Evolutionary conservation across 2,797 vertebrate species (phyloP), one percentile per base, ranked within the genome.

Genomic region (Euphonia xanthogaster): DNA sequence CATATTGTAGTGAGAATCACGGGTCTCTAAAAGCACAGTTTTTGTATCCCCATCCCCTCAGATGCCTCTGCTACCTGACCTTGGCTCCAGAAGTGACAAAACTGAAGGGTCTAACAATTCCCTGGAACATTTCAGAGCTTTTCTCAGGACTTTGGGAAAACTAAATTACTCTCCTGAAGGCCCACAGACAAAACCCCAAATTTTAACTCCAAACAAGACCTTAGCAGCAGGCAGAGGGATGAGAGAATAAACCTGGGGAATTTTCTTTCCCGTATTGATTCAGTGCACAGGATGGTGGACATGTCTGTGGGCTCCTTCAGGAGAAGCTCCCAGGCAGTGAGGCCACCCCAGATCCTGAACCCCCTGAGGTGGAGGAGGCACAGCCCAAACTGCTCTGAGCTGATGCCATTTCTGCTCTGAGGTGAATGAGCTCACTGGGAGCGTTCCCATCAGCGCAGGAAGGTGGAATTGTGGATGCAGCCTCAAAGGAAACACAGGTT

Each of bases 71-170:
- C 19, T 45, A 3, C 8, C 1, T 5, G 4, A 11, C 15, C 55
- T 50, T 11, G 2, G 27, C 60, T 39, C 8, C 14, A 25, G 12
- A 57, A 82, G 14, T 1, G 1, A 25, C 0, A 1, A 22, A 2
- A 7, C 4, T 6, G 27, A 66, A 37, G 7, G 2, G 9, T 4
- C 9, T 16, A 31, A 35, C 6, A 33, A 17, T 9, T n/a, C 35
- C 31, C 10, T 45, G 47, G 14, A 50, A 23, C 21, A 15, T 15
- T 40, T 35, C n/a, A 45, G 50, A 31, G 6, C 14, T 27, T 48
- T 83, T 60, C 33, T 75, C 20, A 63, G 37, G 37, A 58, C 31
- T 40, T 40, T 17, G 8, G 9, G 25, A 47, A 54, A 67, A 25
- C 7, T 1, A 11, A 47, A 28, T 11, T 23, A 42, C 37, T 15